These are phyloP conservation scores for Alca torda DNA, from an alignment of 2,797 vertebrate genomes.

Conservation along the genomic window DNA sequence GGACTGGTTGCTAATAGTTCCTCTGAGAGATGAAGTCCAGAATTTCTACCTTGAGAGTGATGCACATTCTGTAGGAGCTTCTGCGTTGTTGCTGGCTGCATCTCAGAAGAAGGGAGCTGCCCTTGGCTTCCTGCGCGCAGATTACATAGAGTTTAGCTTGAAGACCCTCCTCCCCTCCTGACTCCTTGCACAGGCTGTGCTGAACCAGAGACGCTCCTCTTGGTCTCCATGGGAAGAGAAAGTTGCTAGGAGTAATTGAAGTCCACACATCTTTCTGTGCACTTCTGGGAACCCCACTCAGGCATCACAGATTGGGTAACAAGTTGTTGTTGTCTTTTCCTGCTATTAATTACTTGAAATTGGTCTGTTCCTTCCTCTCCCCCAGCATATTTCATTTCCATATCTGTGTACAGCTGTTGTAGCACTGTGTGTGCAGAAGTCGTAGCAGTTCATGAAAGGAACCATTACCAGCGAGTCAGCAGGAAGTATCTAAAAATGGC, in stretches of 20 bases:
- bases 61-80: not conserved
- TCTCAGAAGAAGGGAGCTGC: not conserved
- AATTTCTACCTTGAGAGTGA: not conserved
- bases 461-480: not conserved
- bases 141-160: not conserved
- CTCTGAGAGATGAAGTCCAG: not conserved
- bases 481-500: not conserved
- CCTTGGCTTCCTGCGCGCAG: not conserved
- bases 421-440: not conserved
- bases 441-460: not conserved
- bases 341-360: not conserved
- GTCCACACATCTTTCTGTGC: not conserved
- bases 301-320: not conserved
- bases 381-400: not conserved
- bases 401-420: not conserved
- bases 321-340: not conserved
- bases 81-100: rapidly evolving
- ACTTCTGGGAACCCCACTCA: not conserved
- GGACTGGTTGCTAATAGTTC: not conserved
- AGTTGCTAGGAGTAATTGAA: not conserved
- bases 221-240: not conserved
- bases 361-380: not conserved
- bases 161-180: not conserved
- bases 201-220: not conserved
- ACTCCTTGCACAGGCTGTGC: not conserved